Percentiles rank a stretch among this genome's conserved stretches.
These are phyloP conservation scores for Epinotia nisella DNA, from an alignment of 2,888 invertebrate genomes.

Conservation along the genomic window DNA sequence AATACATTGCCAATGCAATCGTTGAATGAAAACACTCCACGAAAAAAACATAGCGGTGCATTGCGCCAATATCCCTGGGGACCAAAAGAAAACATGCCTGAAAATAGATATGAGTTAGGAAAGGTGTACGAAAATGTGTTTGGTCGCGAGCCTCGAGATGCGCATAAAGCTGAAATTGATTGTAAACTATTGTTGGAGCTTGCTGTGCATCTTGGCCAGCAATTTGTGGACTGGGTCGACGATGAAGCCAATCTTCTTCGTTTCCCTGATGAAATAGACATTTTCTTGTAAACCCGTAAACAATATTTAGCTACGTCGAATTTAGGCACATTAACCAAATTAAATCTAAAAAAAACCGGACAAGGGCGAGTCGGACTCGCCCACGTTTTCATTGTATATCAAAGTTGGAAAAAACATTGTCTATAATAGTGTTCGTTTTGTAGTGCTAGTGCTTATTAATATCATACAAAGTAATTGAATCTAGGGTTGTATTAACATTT, in stretches of 20 bases:
- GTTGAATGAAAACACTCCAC: not conserved
- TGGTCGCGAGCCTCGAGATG: not conserved
- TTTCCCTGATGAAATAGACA: not conserved
- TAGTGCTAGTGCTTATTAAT: too few species aligned
- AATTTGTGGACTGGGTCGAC: constrained; percentile 5
- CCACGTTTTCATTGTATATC: too few species aligned
- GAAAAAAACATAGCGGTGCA: not conserved
- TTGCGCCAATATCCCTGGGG: constrained; percentile 13
- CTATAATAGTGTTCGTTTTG: too few species aligned
- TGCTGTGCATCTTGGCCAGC: not conserved
- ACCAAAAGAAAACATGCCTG: not conserved
- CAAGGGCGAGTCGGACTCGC: too few species aligned
- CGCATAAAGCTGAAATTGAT: constrained; percentile 10
- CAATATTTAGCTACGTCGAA: too few species aligned
- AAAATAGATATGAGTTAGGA: not conserved
- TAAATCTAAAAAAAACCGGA: too few species aligned
- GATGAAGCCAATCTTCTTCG: not conserved
- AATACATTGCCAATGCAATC: not conserved
- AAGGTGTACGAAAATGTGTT: constrained; percentile 2
- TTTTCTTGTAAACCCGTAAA: too few species aligned
- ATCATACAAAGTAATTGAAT: too few species aligned
- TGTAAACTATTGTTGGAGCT: constrained; percentile 1
- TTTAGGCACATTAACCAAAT: too few species aligned
- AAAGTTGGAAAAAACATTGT: too few species aligned
- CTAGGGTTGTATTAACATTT: too few species aligned